A percentile compares a stretch with the other conserved stretches of the same genome.
phyloP scores from a whole-genome alignment of 2,797 vertebrate genomes.

The Molothrus aeneus region DNA sequence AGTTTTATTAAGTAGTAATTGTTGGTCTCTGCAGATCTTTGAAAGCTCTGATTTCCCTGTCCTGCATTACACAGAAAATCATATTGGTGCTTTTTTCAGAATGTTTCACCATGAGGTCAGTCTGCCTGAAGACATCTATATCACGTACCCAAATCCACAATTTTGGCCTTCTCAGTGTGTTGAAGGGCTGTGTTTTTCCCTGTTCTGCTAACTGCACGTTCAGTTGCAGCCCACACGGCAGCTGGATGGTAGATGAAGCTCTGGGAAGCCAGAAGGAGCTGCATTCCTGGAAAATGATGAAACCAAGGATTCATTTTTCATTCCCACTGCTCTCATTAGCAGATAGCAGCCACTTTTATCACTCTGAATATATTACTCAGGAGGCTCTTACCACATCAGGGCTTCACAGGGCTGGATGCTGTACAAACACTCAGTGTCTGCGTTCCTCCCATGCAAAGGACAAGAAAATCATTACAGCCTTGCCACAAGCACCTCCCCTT shows the following conservation, averaged over 20 bases:
- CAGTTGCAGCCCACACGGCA: not conserved
- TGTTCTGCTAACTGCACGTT: not conserved
- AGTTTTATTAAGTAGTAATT: not conserved
- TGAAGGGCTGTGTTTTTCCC: not conserved
- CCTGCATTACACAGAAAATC: not conserved
- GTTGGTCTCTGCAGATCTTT: not conserved
- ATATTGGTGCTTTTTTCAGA: not conserved
- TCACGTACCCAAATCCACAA: not conserved
- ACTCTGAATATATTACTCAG: not conserved
- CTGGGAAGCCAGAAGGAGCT: slow-evolving; percentile 27
- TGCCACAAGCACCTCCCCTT: slow-evolving; percentile 12
- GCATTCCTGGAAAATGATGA: slow-evolving; percentile 54
- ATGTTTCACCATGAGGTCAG: not conserved
- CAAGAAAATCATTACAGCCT: slow-evolving; percentile 24
- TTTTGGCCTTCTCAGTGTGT: not conserved
- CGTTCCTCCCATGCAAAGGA: not conserved
- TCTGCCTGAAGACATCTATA: not conserved
- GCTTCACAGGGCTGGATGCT: not conserved
- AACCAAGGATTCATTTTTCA: slow-evolving; percentile 40
- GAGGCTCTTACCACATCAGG: not conserved
- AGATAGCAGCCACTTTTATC: slow-evolving; percentile 39
- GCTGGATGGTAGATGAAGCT: not conserved
- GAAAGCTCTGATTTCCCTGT: not conserved
- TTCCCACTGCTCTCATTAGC: not conserved
- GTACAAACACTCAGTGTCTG: not conserved